Evolutionary conservation across 2,797 vertebrate species (phyloP).

Genomic region (Bovichtus variegatus): DNA sequence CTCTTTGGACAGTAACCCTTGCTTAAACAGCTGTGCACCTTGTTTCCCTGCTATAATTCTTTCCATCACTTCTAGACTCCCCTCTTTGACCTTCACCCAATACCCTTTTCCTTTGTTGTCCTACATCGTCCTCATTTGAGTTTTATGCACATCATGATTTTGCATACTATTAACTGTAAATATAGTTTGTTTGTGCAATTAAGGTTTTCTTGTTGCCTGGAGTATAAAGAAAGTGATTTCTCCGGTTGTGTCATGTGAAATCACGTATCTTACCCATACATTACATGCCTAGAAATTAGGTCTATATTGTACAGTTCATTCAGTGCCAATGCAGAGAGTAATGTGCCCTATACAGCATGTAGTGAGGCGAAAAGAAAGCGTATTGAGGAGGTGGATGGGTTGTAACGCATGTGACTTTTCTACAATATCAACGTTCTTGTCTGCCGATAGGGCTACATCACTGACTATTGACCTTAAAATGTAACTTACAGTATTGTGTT

Average conservation of each 20-base stretch:
- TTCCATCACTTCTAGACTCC: conserved; percentile 22
- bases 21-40: conserved; percentile 64
- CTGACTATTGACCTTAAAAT: neutral
- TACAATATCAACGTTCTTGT: no score
- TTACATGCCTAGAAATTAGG: neutral
- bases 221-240: neutral
- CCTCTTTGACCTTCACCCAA: conserved; percentile 46
- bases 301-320: neutral
- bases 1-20: conserved; percentile 43
- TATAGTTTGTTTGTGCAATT: neutral
- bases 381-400: neutral
- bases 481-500: neutral
- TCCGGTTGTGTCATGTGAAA: neutral
- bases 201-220: neutral
- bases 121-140: neutral
- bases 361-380: neutral
- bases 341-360: neutral
- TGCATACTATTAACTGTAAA: neutral
- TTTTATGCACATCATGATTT: neutral
- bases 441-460: no score
- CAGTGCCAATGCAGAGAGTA: neutral
- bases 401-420: neutral
- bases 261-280: neutral
- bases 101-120: conserved; percentile 15
- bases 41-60: conserved; percentile 54